Base-by-base conservation (phyloP, 2,797 vertebrate species). In the Cygnus olor region DNA sequence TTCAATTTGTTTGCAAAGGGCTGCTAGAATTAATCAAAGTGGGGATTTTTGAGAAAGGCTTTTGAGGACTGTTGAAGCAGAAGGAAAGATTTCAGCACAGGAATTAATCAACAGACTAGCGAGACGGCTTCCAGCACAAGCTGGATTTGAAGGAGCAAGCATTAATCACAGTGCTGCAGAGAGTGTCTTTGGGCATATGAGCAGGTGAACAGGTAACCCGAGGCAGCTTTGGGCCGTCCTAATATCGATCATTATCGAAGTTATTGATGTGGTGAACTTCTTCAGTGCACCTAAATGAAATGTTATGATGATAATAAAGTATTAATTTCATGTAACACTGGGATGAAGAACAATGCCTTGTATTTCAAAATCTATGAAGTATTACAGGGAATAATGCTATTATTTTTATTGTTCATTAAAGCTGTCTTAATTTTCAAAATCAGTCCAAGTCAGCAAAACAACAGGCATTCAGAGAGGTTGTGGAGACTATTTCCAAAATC, bases 381-480 rank as follows among this genome's bases (percentile, higher is more conserved):
- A 21, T 49, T 58, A 93, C 28, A 38, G 32, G 20, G 61, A 86
- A 80, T 38, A 78, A 74, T 36, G 18, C 40, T 63, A 81, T 63
- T 83, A 28, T 84, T 94, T 91, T 90, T 5, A 51, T 93, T 82
- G 71, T 87, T 70, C 47, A 53, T 54, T 82, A 13, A 81, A 81
- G 54, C 66, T 2, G 1, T 51, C 57, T 70, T 84, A 60, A 84
- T 92, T 19, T 0, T 66, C 34, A 70, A 14, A 40, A 79, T 83
- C 71, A 40, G 54, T 34, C 18, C 24, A 81, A 49, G 44, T 57
- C 80, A 79, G 77, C 70, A 88, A 92, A 92, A 90, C 22, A 64
- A 5, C 47, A 88, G 34, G 36, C 38, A 85, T 53, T 64, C 61
- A 64, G 28, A 44, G 63, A 21, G 27, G 18, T 7, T 44, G 9